phyloP scores from a whole-genome alignment of 1,140 invertebrate species.

The Frieseomelitta varia region DNA sequence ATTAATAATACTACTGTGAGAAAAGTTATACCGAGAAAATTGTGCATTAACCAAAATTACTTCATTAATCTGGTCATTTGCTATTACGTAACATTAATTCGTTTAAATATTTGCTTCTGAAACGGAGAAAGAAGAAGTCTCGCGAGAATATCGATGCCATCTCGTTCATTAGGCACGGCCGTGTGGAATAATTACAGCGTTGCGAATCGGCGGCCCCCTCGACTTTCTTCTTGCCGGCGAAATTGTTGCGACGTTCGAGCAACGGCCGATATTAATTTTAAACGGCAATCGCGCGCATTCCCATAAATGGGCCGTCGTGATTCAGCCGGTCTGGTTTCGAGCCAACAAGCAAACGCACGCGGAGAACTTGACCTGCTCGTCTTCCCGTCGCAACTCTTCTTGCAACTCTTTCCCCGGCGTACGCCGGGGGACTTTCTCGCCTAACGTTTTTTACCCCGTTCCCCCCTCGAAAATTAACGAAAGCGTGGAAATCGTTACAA shows the following conservation, averaged over 20 bases:
- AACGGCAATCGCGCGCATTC: conserved; percentile 35
- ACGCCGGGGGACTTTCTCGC: conserved; percentile 17
- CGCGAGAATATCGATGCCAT: background rate
- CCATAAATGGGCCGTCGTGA: conserved; percentile 49
- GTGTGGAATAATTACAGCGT: conserved; percentile 7
- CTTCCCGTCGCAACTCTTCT: conserved; percentile 11
- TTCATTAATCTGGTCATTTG: no score
- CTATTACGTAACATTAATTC: no score
- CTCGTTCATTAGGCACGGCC: background rate
- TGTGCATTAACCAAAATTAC: no score
- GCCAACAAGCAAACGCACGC: background rate
- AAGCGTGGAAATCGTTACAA: conserved; percentile 31
- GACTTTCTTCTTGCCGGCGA: conserved; percentile 15
- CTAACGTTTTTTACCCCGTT: conserved; percentile 15
- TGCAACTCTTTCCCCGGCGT: background rate
- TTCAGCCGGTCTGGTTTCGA: conserved; percentile 44
- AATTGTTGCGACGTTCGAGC: conserved; percentile 7
- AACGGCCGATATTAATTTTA: conserved; percentile 36
- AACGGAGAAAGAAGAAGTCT: background rate
- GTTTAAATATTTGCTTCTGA: background rate
- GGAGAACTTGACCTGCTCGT: conserved; percentile 29
- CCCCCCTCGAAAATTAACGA: conserved; percentile 29
- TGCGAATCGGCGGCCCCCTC: background rate
- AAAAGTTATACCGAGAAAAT: no score
- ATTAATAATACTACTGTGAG: no score